Percentiles rank a stretch among this genome's conserved stretches.
Evolutionary conservation across 2,113 vertebrate genomes (phyloP).

Genomic region (Amphilophus citrinellus): DNA sequence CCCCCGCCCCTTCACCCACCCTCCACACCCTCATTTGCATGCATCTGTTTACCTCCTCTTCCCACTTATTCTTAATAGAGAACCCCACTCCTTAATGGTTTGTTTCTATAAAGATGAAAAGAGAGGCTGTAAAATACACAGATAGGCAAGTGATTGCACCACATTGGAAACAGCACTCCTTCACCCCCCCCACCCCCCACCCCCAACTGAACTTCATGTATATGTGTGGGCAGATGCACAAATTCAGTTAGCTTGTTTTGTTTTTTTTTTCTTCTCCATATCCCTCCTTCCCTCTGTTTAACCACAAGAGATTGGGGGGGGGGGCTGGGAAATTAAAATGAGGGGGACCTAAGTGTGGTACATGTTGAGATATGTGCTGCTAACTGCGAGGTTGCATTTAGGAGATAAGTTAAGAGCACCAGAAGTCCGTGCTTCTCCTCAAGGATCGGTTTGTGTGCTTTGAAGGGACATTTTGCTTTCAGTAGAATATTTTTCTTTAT

Average conservation of each 20-base stretch:
- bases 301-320: slow-evolving; percentile 62
- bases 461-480: slow-evolving; percentile 55
- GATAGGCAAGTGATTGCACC: slow-evolving; percentile 62
- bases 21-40: slow-evolving; percentile 75
- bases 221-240: slow-evolving; percentile 56
- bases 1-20: slow-evolving; percentile 31
- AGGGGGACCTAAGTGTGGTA: slow-evolving; percentile 64
- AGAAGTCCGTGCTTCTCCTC: slow-evolving; percentile 56
- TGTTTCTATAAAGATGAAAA: slow-evolving; percentile 58
- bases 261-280: slow-evolving; percentile 27
- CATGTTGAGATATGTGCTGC: slow-evolving; percentile 64
- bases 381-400: slow-evolving; percentile 72
- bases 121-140: slow-evolving; percentile 65
- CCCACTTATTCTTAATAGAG: slow-evolving; percentile 71
- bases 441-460: slow-evolving; percentile 43
- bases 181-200: background rate
- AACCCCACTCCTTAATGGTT: slow-evolving; percentile 72
- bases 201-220: slow-evolving; percentile 62
- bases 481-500: slow-evolving; percentile 35
- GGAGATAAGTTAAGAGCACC: slow-evolving; percentile 63
- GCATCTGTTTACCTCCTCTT: slow-evolving; percentile 78
- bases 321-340: slow-evolving; percentile 65
- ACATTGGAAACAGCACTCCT: slow-evolving; percentile 58
- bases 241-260: slow-evolving; percentile 76
- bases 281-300: slow-evolving; percentile 61